These are phyloP conservation scores for Coranthus polyacanthus DNA, from an alignment of 2,797 vertebrate genomes.

Conservation along the genomic window DNA sequence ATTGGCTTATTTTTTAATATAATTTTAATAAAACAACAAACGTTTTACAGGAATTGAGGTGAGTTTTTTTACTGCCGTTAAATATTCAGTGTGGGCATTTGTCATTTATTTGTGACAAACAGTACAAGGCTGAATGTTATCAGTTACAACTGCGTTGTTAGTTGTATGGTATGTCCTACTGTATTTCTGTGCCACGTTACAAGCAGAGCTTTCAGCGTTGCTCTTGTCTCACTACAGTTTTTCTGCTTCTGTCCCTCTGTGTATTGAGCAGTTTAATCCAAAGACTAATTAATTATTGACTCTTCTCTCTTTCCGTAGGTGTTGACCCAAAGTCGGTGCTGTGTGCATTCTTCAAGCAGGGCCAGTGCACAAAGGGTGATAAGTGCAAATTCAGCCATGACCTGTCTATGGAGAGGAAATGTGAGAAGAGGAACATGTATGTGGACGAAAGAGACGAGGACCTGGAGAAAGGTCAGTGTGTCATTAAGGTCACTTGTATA, in stretches of 20 bases:
- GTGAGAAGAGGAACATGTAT: slow-evolving; percentile 96
- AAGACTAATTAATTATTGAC: neutral
- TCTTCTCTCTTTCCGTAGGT: slow-evolving; percentile 76
- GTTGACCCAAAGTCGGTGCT: slow-evolving; percentile 98
- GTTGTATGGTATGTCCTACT: no score
- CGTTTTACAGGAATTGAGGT: no score
- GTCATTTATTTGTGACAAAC: no score
- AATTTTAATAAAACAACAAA: no score
- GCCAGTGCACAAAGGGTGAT: slow-evolving; percentile 97
- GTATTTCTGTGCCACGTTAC: no score
- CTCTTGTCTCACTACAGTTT: neutral
- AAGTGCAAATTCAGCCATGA: slow-evolving; percentile 99
- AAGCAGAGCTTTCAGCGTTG: no score
- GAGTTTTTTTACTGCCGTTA: no score
- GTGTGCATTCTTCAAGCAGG: slow-evolving; percentile 99
- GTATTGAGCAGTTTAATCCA: neutral
- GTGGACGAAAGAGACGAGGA: slow-evolving; percentile 96
- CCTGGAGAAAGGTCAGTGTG: slow-evolving; percentile 89
- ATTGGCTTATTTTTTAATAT: no score
- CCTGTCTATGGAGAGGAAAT: slow-evolving; percentile 94
- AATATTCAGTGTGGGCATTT: no score
- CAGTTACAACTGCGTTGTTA: no score
- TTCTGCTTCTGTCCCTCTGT: neutral
- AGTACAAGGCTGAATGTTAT: no score
- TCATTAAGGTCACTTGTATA: neutral